phyloP scores from a whole-genome alignment of 2,113 vertebrate species.

The Brachirus orientalis region DNA sequence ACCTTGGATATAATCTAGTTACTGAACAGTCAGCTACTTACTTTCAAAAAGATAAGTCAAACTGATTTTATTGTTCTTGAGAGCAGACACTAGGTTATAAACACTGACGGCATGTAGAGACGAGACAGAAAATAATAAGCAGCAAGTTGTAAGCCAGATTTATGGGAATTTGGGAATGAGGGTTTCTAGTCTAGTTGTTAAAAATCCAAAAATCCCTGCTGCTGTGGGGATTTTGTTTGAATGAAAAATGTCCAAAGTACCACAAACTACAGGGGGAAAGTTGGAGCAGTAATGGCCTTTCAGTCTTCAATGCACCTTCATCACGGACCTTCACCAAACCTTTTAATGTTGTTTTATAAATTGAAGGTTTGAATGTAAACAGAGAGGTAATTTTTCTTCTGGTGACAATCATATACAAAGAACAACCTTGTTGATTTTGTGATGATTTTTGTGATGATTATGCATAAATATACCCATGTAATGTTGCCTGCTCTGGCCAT shows the following conservation, averaged over 20 bases:
- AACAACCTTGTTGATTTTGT: too few relatives aligned
- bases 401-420: too few relatives aligned
- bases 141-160: slow-evolving; percentile 30
- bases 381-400: too few relatives aligned
- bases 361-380: too few relatives aligned
- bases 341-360: too few relatives aligned
- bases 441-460: too few relatives aligned
- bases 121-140: slow-evolving; percentile 51
- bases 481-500: too few relatives aligned
- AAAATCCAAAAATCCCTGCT: neutral
- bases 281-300: neutral
- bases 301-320: too few relatives aligned
- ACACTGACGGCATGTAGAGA: slow-evolving; percentile 46
- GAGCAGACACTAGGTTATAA: slow-evolving; percentile 42
- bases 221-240: slow-evolving; percentile 2
- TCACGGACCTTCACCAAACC: too few relatives aligned
- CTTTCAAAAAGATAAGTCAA: slow-evolving; percentile 40
- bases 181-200: slow-evolving; percentile 5
- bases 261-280: neutral
- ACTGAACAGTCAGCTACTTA: slow-evolving; percentile 16
- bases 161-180: slow-evolving; percentile 28
- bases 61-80: slow-evolving; percentile 60
- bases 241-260: neutral
- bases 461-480: too few relatives aligned
- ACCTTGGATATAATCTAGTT: neutral